Conservation (phyloP, 2,797 vertebrate species). For the Discoglossus pictus region DNA sequence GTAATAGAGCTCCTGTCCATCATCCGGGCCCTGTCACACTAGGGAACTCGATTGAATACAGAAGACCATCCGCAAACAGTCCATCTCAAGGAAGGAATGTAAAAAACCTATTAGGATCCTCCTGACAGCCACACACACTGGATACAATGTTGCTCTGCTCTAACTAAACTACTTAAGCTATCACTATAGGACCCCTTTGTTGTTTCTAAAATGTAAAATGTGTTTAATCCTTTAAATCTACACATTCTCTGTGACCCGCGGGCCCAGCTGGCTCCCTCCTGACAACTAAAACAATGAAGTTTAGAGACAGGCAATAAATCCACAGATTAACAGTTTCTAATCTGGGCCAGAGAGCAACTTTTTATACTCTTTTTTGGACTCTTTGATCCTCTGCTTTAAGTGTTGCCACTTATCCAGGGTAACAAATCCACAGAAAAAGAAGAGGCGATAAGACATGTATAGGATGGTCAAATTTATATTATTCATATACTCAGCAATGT, state of each 20-base stretch:
- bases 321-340: constrained; percentile 52
- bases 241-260: constrained; percentile 48
- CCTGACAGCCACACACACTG: constrained; percentile 48
- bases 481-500: too few species aligned
- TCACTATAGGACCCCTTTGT: constrained; percentile 48
- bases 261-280: constrained; percentile 43
- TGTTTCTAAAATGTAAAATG: constrained; percentile 52
- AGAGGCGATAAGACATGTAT: not conserved
- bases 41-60: constrained; percentile 46
- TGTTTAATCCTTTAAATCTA: constrained; percentile 53
- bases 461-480: not conserved
- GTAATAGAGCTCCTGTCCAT: constrained; percentile 48
- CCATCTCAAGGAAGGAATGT: constrained; percentile 44
- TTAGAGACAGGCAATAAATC: constrained; percentile 52
- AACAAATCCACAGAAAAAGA: not conserved
- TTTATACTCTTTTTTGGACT: constrained; percentile 32
- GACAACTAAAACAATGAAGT: constrained; percentile 51
- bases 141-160: constrained; percentile 51
- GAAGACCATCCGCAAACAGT: constrained; percentile 42
- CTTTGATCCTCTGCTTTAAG: constrained; percentile 39
- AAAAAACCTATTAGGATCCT: constrained; percentile 46
- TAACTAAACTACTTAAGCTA: constrained; percentile 53
- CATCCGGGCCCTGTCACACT: constrained; percentile 38
- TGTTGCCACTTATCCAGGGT: constrained; percentile 11
- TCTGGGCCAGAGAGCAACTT: constrained; percentile 32